Percentiles rank a stretch among this genome's conserved stretches.
Conservation (phyloP, 2,888 invertebrate species). For the Ypsolopha sequella region DNA sequence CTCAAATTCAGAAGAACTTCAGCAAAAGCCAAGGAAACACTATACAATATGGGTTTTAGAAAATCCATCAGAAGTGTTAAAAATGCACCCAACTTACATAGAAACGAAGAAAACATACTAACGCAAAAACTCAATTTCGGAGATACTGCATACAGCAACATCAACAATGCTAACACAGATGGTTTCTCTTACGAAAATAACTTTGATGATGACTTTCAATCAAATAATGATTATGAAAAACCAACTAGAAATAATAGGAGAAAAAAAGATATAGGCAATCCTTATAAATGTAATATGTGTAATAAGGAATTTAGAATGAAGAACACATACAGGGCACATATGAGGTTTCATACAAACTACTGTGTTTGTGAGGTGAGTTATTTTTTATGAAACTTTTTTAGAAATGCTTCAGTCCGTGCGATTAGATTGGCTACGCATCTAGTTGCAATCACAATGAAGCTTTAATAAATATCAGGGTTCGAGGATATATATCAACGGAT, state of each 20-base stretch:
- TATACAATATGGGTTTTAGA: slow-evolving; percentile 20
- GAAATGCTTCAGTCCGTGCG: not conserved
- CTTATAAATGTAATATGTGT: slow-evolving; percentile 40
- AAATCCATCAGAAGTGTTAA: slow-evolving; percentile 16
- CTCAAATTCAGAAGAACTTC: slow-evolving; percentile 37
- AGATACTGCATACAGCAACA: not conserved
- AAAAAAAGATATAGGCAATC: slow-evolving; percentile 9
- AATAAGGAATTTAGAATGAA: slow-evolving; percentile 51
- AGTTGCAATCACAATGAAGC: too few relatives aligned
- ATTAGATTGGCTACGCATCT: too few relatives aligned
- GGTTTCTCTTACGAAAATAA: not conserved
- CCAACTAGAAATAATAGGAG: not conserved
- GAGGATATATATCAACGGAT: too few relatives aligned
- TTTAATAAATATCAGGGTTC: too few relatives aligned
- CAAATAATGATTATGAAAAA: not conserved
- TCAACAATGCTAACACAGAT: not conserved
- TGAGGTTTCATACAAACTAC: slow-evolving; percentile 52
- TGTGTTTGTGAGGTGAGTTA: slow-evolving; percentile 51
- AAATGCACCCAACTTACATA: slow-evolving; percentile 6
- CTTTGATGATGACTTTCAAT: not conserved
- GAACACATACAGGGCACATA: slow-evolving; percentile 47
- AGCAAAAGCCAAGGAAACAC: slow-evolving; percentile 30
- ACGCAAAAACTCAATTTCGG: not conserved
- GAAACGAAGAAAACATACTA: slow-evolving; percentile 13
- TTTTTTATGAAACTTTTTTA: not conserved